These are phyloP conservation scores for Vulpes vulpes DNA, from an alignment of 2,113 vertebrate genomes.

Conservation along the genomic window DNA sequence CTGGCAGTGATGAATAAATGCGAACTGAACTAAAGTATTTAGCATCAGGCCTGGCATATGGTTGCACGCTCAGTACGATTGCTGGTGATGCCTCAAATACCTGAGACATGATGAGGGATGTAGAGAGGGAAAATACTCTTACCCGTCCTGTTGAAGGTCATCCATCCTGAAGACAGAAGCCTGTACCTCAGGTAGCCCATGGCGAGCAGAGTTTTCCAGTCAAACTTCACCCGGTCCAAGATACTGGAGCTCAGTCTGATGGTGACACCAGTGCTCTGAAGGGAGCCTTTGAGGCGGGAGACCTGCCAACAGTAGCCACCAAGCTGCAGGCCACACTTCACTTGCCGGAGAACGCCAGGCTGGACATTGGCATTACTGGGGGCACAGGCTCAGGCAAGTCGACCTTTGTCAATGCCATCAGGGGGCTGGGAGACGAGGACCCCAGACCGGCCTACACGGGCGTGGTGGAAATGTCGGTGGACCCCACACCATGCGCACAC, in stretches of 20 bases:
- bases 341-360: conserved; percentile 40
- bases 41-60: not conserved
- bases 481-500: conserved; percentile 54
- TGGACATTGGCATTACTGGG: conserved; percentile 49
- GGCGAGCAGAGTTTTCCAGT: not conserved
- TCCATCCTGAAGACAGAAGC: not conserved
- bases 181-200: not conserved
- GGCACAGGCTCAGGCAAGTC: conserved; percentile 56
- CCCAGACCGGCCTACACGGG: conserved; percentile 65
- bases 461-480: conserved; percentile 70
- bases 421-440: conserved; percentile 68
- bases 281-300: conserved; percentile 56
- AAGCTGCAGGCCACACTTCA: conserved; percentile 69
- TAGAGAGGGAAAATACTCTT: not conserved
- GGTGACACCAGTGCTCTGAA: conserved; percentile 36
- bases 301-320: conserved; percentile 37
- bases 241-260: not conserved
- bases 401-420: conserved; percentile 80
- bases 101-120: not conserved
- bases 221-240: not conserved
- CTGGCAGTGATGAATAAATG: not conserved
- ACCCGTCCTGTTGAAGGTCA: not conserved
- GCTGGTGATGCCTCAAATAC: not conserved
- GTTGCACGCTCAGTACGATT: not conserved
- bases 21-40: not conserved